Base-by-base conservation (phyloP, 2,888 invertebrate genomes). In the Actias luna region DNA sequence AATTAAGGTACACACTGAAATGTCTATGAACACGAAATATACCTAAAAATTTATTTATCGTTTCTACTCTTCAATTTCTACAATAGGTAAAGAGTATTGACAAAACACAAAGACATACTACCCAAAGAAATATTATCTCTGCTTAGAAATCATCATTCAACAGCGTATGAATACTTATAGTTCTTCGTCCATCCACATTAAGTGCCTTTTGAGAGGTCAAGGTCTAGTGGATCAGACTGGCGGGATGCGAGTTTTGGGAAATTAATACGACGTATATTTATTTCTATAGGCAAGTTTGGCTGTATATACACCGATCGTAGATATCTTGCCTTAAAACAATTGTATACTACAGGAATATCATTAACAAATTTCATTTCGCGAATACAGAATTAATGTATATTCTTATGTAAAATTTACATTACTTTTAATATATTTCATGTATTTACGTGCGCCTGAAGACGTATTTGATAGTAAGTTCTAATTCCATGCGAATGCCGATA, bases 91-190 rank as follows among this genome's bases (percentile, higher is more conserved):
- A 46, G 10, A 3, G 22, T 25, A 25, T 25, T 25, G 25, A 50
- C 4, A 25, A 25, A 50, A 50, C 12, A 50, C 46, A 25, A 55
- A 55, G 29, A 29, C 4, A 55, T 46, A 46, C n/a, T 16, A 29
- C 29, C n/a, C n/a, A 14, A 52, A 52, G 14, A 55, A 55, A 55
- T 55, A 50, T 29, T 55, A 55, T 55, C 16, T 27, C 16, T 16
- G 14, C 27, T 55, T n/a, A 29, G 55, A 55, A 55, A 29, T n/a
- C 55, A 55, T 29, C 16, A n/a, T n/a, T 55, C 55, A 29, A 29
- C 29, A 55, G 16, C 46, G 22, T 5, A 55, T 42, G 4, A 42
- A 42, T 42, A n/a, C 39, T n/a, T 14, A n/a, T 16, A 55, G 52
- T 55, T 25, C 29, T 55, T 55, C 27, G 8, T 55, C 55, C 18